Evolutionary conservation across 2,113 vertebrate genomes (phyloP).

Genomic region (Macrotis lagotis): DNA sequence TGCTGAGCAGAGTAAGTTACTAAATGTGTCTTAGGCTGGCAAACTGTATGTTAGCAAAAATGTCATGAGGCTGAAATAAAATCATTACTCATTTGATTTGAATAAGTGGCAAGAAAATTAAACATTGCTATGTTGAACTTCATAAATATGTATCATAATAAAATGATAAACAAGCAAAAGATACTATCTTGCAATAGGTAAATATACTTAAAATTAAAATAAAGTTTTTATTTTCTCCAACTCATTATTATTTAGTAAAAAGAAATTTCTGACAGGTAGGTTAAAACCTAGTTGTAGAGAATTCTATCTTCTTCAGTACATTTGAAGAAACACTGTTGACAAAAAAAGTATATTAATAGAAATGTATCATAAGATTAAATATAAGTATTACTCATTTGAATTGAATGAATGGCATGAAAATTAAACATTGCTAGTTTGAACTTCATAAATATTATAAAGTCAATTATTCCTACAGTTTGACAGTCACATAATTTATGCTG

Average conservation of each 20-base stretch:
- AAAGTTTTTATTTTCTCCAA: background rate
- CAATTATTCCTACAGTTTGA: slow-evolving; percentile 44
- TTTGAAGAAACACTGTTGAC: slow-evolving; percentile 27
- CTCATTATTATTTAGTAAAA: slow-evolving; percentile 33
- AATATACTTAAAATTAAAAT: slow-evolving; percentile 36
- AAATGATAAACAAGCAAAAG: slow-evolving; percentile 42
- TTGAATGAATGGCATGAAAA: background rate
- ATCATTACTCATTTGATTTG: background rate
- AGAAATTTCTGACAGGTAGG: slow-evolving; percentile 38
- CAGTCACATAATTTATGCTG: background rate
- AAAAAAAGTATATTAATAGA: background rate
- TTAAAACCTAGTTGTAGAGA: slow-evolving; percentile 19
- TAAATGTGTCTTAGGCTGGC: background rate
- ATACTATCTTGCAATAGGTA: background rate
- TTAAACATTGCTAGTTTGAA: background rate
- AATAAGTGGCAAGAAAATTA: background rate
- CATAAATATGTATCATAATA: background rate
- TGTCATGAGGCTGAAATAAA: background rate
- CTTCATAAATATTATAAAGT: slow-evolving; percentile 37
- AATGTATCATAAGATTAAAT: background rate
- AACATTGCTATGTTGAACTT: background rate
- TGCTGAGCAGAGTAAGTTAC: background rate
- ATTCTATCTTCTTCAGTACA: slow-evolving; percentile 43
- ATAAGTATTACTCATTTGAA: too few species aligned
- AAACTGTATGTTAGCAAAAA: background rate